phyloP scores from a whole-genome alignment of 1,140 invertebrate species.

The Grapholita molesta region DNA sequence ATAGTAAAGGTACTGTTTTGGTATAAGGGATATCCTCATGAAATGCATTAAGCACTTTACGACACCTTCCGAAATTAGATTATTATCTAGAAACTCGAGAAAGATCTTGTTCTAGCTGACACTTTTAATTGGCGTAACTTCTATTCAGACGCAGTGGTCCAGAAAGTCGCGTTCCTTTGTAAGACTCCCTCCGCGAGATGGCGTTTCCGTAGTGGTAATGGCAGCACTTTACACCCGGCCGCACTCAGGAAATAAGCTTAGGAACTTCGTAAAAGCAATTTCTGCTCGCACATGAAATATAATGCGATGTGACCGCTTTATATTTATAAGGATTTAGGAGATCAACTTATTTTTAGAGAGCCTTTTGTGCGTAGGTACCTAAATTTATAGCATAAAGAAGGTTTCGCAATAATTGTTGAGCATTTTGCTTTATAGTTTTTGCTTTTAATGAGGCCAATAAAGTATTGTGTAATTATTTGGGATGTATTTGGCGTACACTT shows the following conservation, averaged over 20 bases:
- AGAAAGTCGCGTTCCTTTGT: slow-evolving; percentile 67
- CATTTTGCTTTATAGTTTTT: no score
- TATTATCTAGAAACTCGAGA: neutral
- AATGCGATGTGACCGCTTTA: slow-evolving; percentile 64
- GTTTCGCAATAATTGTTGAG: neutral
- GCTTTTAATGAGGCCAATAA: no score
- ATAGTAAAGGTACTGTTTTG: no score
- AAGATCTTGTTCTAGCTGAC: slow-evolving; percentile 1
- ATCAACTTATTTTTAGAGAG: slow-evolving; percentile 43
- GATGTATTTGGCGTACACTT: no score
- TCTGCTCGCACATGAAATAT: slow-evolving; percentile 71
- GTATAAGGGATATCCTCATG: no score
- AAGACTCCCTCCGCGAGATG: slow-evolving; percentile 44
- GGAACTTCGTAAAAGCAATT: slow-evolving; percentile 76
- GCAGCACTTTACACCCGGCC: slow-evolving; percentile 69
- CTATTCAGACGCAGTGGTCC: slow-evolving; percentile 53
- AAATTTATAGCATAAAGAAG: slow-evolving; percentile 6
- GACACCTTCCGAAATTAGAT: neutral
- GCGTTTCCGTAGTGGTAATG: slow-evolving; percentile 61
- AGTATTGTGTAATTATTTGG: no score
- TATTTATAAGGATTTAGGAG: slow-evolving; percentile 71
- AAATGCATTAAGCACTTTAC: no score
- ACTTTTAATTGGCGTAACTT: slow-evolving; percentile 61
- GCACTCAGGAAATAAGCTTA: slow-evolving; percentile 75
- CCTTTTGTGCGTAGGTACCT: slow-evolving; percentile 24